Base-by-base conservation (phyloP, 1,140 invertebrate species). In the Teleogryllus occipitalis region DNA sequence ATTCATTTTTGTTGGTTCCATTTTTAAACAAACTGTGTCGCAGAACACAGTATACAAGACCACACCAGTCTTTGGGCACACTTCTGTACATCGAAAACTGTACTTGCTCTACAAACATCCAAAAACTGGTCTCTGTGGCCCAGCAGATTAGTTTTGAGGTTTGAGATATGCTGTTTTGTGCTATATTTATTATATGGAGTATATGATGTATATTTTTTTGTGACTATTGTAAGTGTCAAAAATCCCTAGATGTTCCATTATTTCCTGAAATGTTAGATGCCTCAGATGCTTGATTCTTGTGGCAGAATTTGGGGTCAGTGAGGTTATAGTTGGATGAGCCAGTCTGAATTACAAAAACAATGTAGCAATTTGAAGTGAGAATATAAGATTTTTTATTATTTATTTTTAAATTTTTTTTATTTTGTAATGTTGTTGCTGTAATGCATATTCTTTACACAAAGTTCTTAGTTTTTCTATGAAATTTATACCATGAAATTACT, bases 141-240 rank as follows among this genome's bases (percentile, higher is more conserved):
- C 54, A 65, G 54, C 27, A 39, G 18, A 14, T 14, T 65, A 65
- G 54, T 65, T 65, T 65, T 65, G 54, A 65, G 54, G 54, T 65
- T 65, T 10, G 54, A 65, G 54, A 65, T 39, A 18, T 65, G 18
- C 18, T 14, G 54, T 65, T 65, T 65, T 65, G 54, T 65, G 54
- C 54, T 65, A 65, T 65, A 65, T 65, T 65, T 65, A 65, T 65
- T 65, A 65, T 18, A 65, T 65, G 54, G 54, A 65, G 54, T 65
- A 65, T 65, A 65, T 65, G 18, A 65, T 14, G 54, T 65, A 65
- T 65, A 65, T 65, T 65, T 65, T 39, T 65, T 65, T 65, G 54
- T 65, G 54, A 65, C 18, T 65, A 65, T 65, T 65, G 54, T 65
- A 65, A 65, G 27, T 65, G 54, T 65, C 54, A 65, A 65, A 65